Conservation (phyloP, 2,797 vertebrate genomes). For the Psittacula echo region DNA sequence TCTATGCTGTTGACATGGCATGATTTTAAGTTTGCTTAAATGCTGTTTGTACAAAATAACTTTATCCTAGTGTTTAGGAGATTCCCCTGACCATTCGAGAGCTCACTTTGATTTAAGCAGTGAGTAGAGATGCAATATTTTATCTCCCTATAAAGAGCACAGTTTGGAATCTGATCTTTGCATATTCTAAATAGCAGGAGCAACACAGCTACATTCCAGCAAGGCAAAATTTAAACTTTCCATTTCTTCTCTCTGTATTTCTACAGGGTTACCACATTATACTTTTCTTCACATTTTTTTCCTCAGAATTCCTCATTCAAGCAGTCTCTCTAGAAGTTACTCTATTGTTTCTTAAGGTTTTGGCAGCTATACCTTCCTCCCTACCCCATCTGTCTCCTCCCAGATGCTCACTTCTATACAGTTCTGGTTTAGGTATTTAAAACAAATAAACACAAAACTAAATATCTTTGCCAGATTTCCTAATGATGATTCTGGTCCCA, state of each 20-base stretch:
- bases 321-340: neutral
- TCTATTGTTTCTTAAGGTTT: conserved; percentile 31
- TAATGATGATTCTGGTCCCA: neutral
- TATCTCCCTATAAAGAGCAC: neutral
- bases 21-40: neutral
- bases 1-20: neutral
- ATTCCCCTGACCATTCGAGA: neutral
- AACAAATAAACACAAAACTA: conserved; percentile 2
- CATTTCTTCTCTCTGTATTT: neutral
- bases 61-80: neutral
- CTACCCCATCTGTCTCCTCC: conserved; percentile 30
- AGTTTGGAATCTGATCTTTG: neutral
- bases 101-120: neutral
- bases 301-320: neutral
- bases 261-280: neutral
- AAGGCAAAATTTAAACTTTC: neutral
- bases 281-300: neutral
- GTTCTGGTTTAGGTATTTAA: conserved; percentile 20
- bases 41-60: neutral
- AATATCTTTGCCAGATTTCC: conserved; percentile 34
- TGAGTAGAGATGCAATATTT: neutral
- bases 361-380: neutral
- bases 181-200: neutral
- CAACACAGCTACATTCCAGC: neutral
- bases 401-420: conserved; percentile 34